Conservation (phyloP, 2,113 vertebrate genomes). For the Phrynosoma blainvillii region DNA sequence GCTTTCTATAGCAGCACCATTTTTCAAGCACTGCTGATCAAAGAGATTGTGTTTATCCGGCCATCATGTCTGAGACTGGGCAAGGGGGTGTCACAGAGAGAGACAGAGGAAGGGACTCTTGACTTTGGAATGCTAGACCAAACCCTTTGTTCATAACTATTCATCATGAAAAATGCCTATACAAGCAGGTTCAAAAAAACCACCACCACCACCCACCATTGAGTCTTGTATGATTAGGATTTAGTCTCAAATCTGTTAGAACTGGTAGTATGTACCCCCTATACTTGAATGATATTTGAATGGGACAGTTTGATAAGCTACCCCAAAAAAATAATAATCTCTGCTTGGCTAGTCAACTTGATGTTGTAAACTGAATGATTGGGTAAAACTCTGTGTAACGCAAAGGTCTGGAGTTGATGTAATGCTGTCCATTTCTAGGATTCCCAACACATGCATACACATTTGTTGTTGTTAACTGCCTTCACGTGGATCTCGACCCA, state of each 20-base stretch:
- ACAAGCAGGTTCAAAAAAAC: conserved; percentile 1
- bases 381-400: conserved; percentile 15
- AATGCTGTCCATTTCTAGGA: background rate
- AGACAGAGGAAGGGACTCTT: background rate
- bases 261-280: conserved; percentile 36
- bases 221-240: conserved; percentile 39
- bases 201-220: conserved; percentile 4
- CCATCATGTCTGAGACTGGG: background rate
- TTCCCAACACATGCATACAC: too few species aligned
- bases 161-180: conserved; percentile 41
- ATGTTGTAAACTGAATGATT: background rate
- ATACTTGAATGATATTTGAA: conserved; percentile 3
- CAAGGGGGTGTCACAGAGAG: background rate
- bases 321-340: conserved; percentile 26
- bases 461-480: too few species aligned
- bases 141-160: background rate
- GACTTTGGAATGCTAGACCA: conserved; percentile 42
- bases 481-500: too few species aligned
- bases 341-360: conserved; percentile 28
- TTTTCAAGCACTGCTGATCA: conserved; percentile 41
- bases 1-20: conserved; percentile 42
- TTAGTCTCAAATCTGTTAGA: conserved; percentile 15
- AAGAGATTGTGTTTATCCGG: conserved; percentile 43
- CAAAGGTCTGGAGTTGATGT: background rate
- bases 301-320: background rate